These are phyloP conservation scores for Plodia interpunctella DNA, from an alignment of 1,140 invertebrate species.

Conservation along the genomic window DNA sequence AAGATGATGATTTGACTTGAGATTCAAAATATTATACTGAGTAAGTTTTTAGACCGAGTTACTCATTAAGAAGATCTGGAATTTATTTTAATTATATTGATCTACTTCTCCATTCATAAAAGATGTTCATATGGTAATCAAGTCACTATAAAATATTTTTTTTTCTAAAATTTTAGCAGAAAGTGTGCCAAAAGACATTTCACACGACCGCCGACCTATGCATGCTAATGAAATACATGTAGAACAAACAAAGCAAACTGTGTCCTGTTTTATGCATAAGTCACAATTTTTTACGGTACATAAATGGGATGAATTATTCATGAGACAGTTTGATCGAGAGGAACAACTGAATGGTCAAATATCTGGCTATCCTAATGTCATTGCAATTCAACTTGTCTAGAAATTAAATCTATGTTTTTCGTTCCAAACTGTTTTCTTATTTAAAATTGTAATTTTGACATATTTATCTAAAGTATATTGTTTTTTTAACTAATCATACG, in stretches of 20 bases:
- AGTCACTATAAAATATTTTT: too few species aligned
- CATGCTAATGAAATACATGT: not conserved
- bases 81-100: too few species aligned
- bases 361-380: not conserved
- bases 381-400: not conserved
- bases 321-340: not conserved
- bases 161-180: not conserved
- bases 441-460: too few species aligned
- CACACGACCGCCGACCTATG: not conserved
- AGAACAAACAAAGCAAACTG: not conserved
- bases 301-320: not conserved
- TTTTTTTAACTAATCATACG: too few species aligned
- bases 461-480: too few species aligned
- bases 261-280: not conserved
- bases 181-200: not conserved
- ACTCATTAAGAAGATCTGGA: too few species aligned
- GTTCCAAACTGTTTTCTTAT: not conserved
- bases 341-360: not conserved
- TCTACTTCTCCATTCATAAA: too few species aligned
- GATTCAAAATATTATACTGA: too few species aligned
- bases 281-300: not conserved
- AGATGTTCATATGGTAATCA: too few species aligned
- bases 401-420: not conserved
- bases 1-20: too few species aligned
- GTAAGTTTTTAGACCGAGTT: too few species aligned